These are phyloP conservation scores for Tamias sibiricus DNA, from an alignment of 2,113 vertebrate genomes.

Conservation along the genomic window DNA sequence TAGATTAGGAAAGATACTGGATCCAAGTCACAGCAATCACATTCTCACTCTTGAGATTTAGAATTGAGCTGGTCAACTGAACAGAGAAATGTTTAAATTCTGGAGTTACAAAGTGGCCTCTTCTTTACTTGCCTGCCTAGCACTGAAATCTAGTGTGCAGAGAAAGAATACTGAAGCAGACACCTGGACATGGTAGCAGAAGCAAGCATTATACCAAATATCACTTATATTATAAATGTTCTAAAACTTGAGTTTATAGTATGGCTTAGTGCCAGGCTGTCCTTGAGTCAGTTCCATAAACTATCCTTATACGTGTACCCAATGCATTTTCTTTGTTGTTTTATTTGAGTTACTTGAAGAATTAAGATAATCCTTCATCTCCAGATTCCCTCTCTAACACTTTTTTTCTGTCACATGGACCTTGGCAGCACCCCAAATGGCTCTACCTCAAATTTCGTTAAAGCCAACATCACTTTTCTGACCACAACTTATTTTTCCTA, in stretches of 20 bases:
- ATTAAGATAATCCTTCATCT: not conserved
- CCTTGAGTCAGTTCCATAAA: not conserved
- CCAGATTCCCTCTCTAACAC: not conserved
- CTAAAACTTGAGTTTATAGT: not conserved
- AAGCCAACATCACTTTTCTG: not conserved
- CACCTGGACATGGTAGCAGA: not conserved
- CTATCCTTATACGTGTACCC: not conserved
- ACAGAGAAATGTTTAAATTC: not conserved
- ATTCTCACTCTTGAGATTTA: not conserved
- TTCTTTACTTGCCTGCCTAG: not conserved
- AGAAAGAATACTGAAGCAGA: not conserved
- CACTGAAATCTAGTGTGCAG: not conserved
- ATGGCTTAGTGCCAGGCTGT: not conserved
- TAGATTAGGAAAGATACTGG: not conserved
- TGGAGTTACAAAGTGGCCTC: not conserved
- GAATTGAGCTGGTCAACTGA: not conserved
- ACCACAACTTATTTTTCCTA: not conserved
- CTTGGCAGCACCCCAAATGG: not conserved
- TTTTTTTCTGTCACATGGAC: not conserved
- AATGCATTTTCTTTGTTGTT: constrained; percentile 4
- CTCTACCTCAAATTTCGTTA: not conserved
- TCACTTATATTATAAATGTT: not conserved
- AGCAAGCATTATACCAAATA: not conserved
- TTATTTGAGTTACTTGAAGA: constrained; percentile 6
- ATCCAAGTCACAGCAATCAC: not conserved